A percentile compares a stretch with the other conserved stretches of the same genome.
These are phyloP conservation scores for Cosmia trapezina DNA, from an alignment of 2,888 invertebrate species.

Conservation along the genomic window DNA sequence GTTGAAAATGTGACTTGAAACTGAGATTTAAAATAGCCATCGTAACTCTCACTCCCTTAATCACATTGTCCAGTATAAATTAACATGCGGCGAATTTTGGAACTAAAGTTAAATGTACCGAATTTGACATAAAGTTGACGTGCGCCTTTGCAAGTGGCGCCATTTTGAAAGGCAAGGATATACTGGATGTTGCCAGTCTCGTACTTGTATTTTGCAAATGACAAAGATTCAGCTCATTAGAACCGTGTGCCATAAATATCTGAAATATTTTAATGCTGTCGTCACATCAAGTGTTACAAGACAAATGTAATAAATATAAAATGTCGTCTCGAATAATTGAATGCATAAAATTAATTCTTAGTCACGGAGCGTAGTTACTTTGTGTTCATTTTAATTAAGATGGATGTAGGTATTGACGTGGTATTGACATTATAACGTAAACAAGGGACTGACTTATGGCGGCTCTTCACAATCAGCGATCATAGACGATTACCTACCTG, in stretches of 20 bases:
- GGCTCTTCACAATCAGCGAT: too few relatives aligned
- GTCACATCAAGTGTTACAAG: conserved; percentile 53
- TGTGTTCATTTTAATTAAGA: neutral
- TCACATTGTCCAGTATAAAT: conserved; percentile 10
- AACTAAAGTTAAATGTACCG: conserved; percentile 11
- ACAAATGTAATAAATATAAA: conserved; percentile 59
- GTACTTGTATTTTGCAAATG: conserved; percentile 46
- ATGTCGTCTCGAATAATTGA: conserved; percentile 54
- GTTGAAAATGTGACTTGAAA: conserved; percentile 22
- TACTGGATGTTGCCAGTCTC: neutral
- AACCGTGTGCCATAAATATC: conserved; percentile 55
- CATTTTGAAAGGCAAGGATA: neutral
- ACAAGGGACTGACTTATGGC: neutral
- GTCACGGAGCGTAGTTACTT: conserved; percentile 37
- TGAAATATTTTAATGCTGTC: conserved; percentile 56
- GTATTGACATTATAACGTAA: too few relatives aligned
- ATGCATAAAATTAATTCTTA: conserved; percentile 56
- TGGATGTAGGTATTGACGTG: neutral
- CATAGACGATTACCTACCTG: too few relatives aligned
- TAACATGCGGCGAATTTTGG: neutral
- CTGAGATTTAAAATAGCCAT: conserved; percentile 44
- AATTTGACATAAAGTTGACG: conserved; percentile 21
- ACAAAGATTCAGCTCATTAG: conserved; percentile 56
- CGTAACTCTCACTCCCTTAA: conserved; percentile 21
- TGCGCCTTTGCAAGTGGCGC: conserved; percentile 11